Evolutionary conservation across 2,888 invertebrate species (phyloP).

Genomic region (Erebia aethiops): DNA sequence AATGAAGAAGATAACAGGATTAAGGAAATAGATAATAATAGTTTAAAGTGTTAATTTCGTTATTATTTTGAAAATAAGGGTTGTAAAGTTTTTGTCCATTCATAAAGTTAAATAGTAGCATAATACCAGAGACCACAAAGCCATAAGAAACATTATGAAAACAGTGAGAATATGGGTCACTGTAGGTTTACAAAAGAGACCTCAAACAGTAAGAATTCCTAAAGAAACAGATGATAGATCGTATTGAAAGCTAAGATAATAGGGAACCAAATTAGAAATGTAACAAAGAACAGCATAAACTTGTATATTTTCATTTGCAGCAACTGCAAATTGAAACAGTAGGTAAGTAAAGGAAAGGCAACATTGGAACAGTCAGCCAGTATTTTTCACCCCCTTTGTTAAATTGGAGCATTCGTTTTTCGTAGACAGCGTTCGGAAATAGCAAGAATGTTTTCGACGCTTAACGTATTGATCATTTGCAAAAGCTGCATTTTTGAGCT

Average conservation of each 20-base stretch:
- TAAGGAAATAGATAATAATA: no score
- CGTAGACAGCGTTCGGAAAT: slow-evolving; percentile 16
- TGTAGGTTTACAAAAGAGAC: no score
- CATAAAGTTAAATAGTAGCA: no score
- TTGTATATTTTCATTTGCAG: slow-evolving; percentile 15
- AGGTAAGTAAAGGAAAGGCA: slow-evolving; percentile 17
- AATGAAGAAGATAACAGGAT: no score
- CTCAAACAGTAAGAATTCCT: no score
- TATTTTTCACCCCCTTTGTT: slow-evolving; percentile 17
- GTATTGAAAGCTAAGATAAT: slow-evolving; percentile 11
- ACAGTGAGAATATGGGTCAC: no score
- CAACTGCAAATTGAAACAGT: slow-evolving; percentile 10
- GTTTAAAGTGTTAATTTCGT: no score
- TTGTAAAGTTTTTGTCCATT: no score
- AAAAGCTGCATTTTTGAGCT: neutral
- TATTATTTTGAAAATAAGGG: no score
- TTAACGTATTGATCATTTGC: slow-evolving; percentile 18
- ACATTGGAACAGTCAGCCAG: slow-evolving; percentile 7
- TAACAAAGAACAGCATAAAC: slow-evolving; percentile 7
- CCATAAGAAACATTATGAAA: no score
- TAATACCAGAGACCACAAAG: no score
- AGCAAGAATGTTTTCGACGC: slow-evolving; percentile 12
- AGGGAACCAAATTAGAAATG: slow-evolving; percentile 18
- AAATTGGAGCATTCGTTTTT: slow-evolving; percentile 3
- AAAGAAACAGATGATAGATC: neutral